Evolutionary conservation across 1,140 invertebrate species (phyloP).

Genomic region (Lutraria rhynchaena): DNA sequence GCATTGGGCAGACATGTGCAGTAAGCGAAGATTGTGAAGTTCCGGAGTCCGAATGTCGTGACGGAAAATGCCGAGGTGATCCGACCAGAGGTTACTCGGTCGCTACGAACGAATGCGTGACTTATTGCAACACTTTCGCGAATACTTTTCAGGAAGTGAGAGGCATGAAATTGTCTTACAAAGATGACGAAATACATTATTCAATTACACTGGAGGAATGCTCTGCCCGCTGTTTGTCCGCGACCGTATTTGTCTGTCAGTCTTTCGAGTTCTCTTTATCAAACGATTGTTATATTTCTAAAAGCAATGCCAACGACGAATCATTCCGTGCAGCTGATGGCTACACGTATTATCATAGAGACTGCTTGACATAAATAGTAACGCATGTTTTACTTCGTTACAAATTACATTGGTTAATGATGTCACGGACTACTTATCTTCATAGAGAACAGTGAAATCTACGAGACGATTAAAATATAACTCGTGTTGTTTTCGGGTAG

Average conservation of each 20-base stretch:
- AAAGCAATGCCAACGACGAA: constrained; percentile 20
- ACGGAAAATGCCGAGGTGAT: neutral
- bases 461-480: too few species aligned
- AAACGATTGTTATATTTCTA: too few species aligned
- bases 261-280: constrained; percentile 38
- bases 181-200: neutral
- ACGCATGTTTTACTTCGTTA: too few species aligned
- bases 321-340: neutral
- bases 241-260: constrained; percentile 1
- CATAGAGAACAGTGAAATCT: too few species aligned
- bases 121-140: neutral
- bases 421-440: too few species aligned
- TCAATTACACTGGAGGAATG: constrained; percentile 3
- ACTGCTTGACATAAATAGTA: constrained; percentile 25
- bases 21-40: too few species aligned
- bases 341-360: constrained; percentile 38
- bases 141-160: constrained; percentile 26
- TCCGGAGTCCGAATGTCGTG: neutral
- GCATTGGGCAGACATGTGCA: neutral
- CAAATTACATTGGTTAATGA: too few species aligned
- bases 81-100: constrained; percentile 6
- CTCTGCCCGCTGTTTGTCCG: neutral
- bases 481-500: too few species aligned
- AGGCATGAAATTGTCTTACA: constrained; percentile 6
- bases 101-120: neutral